A percentile compares a stretch with the other conserved stretches of the same genome.
Conservation (phyloP, 2,888 invertebrate species). For the Chymomyza fuscimana region DNA sequence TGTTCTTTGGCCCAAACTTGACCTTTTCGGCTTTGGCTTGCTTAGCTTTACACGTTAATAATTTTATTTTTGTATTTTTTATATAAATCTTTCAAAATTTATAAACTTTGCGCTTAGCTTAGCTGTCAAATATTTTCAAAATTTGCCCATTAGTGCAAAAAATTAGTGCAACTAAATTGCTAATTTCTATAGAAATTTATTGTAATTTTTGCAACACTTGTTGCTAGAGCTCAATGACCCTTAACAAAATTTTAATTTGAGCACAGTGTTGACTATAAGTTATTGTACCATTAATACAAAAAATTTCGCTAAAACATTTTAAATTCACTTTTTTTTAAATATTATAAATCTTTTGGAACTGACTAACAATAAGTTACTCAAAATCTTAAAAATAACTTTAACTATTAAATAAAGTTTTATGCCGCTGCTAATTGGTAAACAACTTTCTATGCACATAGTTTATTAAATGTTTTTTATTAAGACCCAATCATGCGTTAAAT, state of each 20-base stretch:
- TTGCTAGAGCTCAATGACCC: constrained; percentile 9
- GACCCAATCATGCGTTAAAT: neutral
- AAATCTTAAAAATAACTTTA: neutral
- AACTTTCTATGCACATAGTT: neutral
- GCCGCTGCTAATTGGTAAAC: neutral
- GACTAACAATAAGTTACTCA: neutral
- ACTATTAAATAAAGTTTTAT: neutral
- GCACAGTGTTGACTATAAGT: neutral
- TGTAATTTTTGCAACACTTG: constrained; percentile 2
- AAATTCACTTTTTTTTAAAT: neutral
- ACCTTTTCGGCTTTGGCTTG: constrained; percentile 44
- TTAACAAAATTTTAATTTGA: neutral
- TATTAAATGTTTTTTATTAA: neutral
- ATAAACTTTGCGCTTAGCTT: neutral
- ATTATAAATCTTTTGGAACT: too few relatives aligned
- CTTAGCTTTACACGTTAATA: neutral
- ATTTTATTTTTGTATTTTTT: neutral
- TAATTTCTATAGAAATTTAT: constrained; percentile 12
- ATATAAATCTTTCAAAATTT: neutral
- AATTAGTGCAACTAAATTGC: neutral
- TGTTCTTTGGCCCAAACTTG: constrained; percentile 38
- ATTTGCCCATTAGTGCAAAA: neutral
- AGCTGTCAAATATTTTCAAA: neutral
- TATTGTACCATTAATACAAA: neutral
- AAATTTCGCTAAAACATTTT: neutral